Evolutionary conservation across 2,113 vertebrate species (phyloP).

Genomic region (Gymnocephalus cernua): DNA sequence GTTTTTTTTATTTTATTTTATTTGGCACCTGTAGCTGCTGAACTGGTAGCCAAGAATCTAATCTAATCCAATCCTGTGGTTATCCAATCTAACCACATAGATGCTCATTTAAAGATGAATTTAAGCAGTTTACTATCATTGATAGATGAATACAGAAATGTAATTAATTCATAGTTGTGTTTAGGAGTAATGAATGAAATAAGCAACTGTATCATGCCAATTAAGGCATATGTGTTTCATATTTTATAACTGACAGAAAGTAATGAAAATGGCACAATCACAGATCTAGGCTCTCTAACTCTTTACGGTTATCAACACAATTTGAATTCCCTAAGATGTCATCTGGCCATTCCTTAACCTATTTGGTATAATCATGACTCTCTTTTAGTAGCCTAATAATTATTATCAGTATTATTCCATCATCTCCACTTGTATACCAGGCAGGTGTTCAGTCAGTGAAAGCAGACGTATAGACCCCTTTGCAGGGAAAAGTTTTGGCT

Average conservation of each 20-base stretch:
- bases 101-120: conserved; percentile 2
- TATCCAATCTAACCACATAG: not conserved
- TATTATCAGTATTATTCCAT: not conserved
- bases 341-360: not conserved
- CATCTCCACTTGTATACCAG: not conserved
- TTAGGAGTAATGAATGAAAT: not conserved
- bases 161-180: not conserved
- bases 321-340: not conserved
- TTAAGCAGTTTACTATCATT: not conserved
- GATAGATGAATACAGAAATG: not conserved
- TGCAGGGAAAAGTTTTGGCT: not conserved
- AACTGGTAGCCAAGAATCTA: not conserved
- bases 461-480: not conserved
- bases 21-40: not conserved
- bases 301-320: not conserved
- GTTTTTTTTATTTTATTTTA: not conserved
- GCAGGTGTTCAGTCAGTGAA: not conserved
- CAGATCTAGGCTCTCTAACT: not conserved
- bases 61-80: too few relatives aligned
- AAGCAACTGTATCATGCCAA: not conserved
- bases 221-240: not conserved
- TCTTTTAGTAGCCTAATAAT: not conserved
- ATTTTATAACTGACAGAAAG: not conserved
- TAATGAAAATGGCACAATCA: not conserved
- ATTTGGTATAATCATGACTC: not conserved